A percentile compares a stretch with the other conserved stretches of the same genome.
Evolutionary conservation across 2,113 vertebrate species (phyloP).

Genomic region (Panurus biarmicus): DNA sequence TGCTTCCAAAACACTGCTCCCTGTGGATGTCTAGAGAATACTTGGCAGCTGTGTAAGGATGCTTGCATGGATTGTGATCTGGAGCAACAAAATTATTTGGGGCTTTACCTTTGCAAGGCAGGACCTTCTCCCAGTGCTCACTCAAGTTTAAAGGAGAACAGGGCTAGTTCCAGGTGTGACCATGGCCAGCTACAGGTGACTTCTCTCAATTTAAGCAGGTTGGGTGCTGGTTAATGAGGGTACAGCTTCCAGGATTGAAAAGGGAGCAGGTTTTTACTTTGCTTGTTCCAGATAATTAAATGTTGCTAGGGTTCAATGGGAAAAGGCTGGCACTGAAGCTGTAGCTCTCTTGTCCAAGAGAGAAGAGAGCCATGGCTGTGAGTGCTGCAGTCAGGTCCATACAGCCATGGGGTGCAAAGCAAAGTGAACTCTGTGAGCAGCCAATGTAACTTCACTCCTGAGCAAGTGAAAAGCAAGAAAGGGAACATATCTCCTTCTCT

Average conservation of each 20-base stretch:
- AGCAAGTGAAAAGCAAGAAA: neutral
- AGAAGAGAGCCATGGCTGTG: neutral
- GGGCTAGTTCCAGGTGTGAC: neutral
- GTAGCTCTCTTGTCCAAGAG: neutral
- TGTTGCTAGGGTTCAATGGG: neutral
- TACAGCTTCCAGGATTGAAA: neutral
- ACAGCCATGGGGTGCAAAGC: neutral
- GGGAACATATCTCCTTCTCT: neutral
- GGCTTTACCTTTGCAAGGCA: neutral
- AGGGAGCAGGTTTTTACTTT: neutral
- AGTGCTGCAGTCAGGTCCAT: neutral
- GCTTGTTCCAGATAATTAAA: neutral
- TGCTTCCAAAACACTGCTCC: neutral
- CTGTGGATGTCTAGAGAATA: neutral
- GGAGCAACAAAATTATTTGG: neutral
- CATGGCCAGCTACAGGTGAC: neutral
- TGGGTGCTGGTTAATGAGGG: neutral
- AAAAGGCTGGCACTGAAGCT: neutral
- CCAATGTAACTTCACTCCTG: neutral
- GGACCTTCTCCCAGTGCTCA: neutral
- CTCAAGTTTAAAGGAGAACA: neutral
- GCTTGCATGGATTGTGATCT: neutral
- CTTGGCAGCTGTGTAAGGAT: neutral
- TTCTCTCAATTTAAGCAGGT: neutral
- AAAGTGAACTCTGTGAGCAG: neutral